phyloP scores from a whole-genome alignment of 1,140 invertebrate genomes.

The Brachionus sp. region DNA sequence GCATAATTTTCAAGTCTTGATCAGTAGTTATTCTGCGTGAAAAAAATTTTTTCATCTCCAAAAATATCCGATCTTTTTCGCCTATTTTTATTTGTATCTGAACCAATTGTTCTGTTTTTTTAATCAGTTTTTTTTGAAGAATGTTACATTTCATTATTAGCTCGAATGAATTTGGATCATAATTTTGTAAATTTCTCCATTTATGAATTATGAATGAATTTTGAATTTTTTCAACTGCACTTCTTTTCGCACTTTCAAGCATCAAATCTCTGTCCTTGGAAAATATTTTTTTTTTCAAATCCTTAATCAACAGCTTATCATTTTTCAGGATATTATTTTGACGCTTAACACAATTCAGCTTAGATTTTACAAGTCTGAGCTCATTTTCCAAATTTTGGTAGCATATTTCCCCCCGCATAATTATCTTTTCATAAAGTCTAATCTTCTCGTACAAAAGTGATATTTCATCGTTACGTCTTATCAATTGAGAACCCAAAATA shows the following conservation, averaged over 20 bases:
- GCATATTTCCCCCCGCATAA: neutral
- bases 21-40: neutral
- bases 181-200: neutral
- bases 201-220: conserved; percentile 10
- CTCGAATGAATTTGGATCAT: neutral
- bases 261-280: neutral
- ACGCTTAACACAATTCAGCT: neutral
- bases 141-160: neutral
- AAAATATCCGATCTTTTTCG: conserved; percentile 21
- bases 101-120: neutral
- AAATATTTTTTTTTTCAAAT: neutral
- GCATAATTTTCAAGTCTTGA: neutral
- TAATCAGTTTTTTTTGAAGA: conserved; percentile 27
- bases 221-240: conserved; percentile 22
- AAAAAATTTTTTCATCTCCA: conserved; percentile 26
- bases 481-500: conserved; percentile 21
- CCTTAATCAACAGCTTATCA: neutral
- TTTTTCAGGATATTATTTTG: neutral
- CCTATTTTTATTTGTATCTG: neutral
- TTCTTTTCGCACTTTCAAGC: conserved; percentile 6
- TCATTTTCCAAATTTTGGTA: neutral
- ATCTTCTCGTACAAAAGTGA: conserved; percentile 6
- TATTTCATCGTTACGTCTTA: conserved; percentile 30
- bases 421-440: neutral
- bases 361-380: neutral